Conservation (phyloP, 2,113 vertebrate species). For the Crotalus viridis region DNA sequence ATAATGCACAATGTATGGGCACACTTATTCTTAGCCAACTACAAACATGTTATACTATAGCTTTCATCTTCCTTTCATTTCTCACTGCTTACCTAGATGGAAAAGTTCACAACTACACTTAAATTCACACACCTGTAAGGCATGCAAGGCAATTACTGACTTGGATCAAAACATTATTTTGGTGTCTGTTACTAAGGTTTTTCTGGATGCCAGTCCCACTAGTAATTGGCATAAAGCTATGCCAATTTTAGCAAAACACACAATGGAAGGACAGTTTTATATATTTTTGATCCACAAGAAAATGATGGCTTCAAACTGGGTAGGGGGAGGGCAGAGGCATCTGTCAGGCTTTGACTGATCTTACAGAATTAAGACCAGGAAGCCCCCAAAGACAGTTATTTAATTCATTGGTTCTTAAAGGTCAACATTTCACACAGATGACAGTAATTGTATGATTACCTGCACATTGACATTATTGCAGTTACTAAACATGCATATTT, state of each 20-base stretch:
- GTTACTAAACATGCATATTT: constrained; percentile 27
- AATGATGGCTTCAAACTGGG: not conserved
- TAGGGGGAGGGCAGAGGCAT: not conserved
- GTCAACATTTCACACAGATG: constrained; percentile 9
- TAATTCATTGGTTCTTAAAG: constrained; percentile 12
- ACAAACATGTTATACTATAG: not conserved
- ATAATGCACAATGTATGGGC: not conserved
- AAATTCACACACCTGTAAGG: not conserved
- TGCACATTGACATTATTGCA: constrained; percentile 13
- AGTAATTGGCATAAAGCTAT: not conserved
- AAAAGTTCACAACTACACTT: not conserved
- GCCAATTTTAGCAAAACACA: not conserved
- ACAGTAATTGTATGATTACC: constrained; percentile 21
- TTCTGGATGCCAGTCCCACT: not conserved
- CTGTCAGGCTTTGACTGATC: not conserved
- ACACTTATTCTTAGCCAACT: not conserved
- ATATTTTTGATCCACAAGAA: not conserved
- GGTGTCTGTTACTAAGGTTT: not conserved
- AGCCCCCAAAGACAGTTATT: not conserved
- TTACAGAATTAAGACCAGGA: not conserved
- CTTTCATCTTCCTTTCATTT: not conserved
- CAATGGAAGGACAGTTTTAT: not conserved
- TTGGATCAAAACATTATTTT: not conserved
- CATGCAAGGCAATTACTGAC: not conserved
- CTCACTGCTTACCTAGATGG: not conserved